Base-by-base conservation (phyloP, 2,888 invertebrate species). In the Oscheius sp. region DNA sequence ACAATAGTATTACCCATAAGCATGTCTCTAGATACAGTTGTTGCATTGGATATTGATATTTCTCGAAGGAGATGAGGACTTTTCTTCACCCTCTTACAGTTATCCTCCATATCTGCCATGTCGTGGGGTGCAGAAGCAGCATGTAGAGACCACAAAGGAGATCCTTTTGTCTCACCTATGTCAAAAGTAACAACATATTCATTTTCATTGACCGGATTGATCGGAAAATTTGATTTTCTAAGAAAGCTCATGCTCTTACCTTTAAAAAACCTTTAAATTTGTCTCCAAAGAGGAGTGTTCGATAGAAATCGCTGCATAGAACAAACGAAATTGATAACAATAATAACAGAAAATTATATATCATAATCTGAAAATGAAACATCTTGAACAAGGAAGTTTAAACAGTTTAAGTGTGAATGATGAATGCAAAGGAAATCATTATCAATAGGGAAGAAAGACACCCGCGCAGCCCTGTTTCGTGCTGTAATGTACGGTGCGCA, bases 61-160 rank as follows among this genome's bases (percentile, higher is more conserved):
- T 74, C 71, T 56, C 77, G 71, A 64, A 79, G 67, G 8, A 78
- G 41, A 32, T 76, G 77, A 5, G 75, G 76, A 56, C 74, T 75
- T 45, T 80, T 80, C 65, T 77, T 73, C 9, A 74, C 75, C 33
- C 78, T 41, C 38, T 69, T 66, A 54, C 80, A 80, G 59, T 80
- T 80, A 30, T 80, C 74, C n/a, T 75, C 72, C 76, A 80, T 75
- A 33, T 77, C 74, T 32, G 77, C 76, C 71, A 74, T 76, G 47
- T 80, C 80, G 44, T 80, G 78, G 12, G 80, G 80, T 17, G 76
- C 76, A 32, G 76, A 72, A 32, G 77, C 70, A 49, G 68, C 72
- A 61, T 77, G 77, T 32, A 77, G 65, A 26, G 72, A 69, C 77
- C 77, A 77, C 24, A 64, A 57, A 20, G 74, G 38, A 3, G 68